Evolutionary conservation across 1,140 invertebrate species (phyloP), one percentile per base, ranked within the genome.

Genomic region (Drosophila auraria): DNA sequence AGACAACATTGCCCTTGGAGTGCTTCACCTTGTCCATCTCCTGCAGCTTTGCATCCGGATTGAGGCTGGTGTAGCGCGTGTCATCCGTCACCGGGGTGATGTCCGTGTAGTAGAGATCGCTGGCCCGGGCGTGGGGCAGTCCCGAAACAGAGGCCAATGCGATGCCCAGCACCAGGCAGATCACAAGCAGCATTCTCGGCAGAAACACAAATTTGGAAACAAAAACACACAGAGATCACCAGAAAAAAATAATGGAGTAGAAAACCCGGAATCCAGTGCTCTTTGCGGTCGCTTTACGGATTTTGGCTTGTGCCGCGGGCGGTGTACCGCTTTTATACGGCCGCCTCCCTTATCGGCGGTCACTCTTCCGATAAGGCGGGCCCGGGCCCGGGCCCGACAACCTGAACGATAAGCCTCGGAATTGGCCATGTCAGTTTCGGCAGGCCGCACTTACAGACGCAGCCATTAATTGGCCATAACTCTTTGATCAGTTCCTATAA

Each of bases 1-100:
- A 92, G 1, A 92, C 79, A 45, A 90, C 51, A 33, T 91, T 91
- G 14, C 91, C 91, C 40, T 92, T 92, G 5, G 81, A 77, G 63
- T 92, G 83, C 70, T 82, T 80, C 14, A 78, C 82, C 54, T 92
- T 92, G 20, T 64, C 47, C 42, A 92, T 60, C 5, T 73, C 54
- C 14, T n/a, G 54, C 6, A 87, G 71, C 3, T 58, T 20, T 0
- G 45, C 64, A 2, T 69, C 53, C 30, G 91, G 91, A 73, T 92
- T 40, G 0, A 56, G 27, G 0, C 30, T 42, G 3, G 53, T 71
- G 44, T 68, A 92, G 3, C 87, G 82, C 0, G 45, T 78, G 4
- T 76, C 86, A 51, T 92, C 57, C 11, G 63, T 92, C 2, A 92
- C 91, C 5, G 80, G 47, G 1, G 38, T 63, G n/a, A 92, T 92